Base-by-base conservation (phyloP, 1,140 invertebrate species). In the Meloidogyne floridensis region DNA sequence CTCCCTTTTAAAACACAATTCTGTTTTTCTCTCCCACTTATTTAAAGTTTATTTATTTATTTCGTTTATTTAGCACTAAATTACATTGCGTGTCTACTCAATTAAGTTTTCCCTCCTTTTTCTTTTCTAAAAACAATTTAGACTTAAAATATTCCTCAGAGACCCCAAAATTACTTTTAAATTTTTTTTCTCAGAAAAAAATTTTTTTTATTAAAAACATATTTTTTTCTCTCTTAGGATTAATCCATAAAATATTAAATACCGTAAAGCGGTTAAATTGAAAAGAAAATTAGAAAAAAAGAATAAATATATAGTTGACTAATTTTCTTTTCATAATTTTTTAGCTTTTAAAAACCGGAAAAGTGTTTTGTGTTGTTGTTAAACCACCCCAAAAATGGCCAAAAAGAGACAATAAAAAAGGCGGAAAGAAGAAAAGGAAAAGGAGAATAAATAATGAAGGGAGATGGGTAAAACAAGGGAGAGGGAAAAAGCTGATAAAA, bases 281-380 rank as follows among this genome's bases (percentile, higher is more conserved):
- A 47, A 47, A 47, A 47, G 47, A 47, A 65, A 59, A 59, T 59
- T 59, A 15, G 15, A 59, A 59, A 59, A 59, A 59, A 4, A 59
- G 15, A 59, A 59, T 3, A 11, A 56, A 65, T n/a, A n/a, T 9
- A 54, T 13, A 65, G 5, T 11, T n/a, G 15, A 5, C 7, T 65
- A n/a, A 6, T 13, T 65, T 65, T 65, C n/a, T 65, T n/a, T 8
- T n/a, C n/a, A 65, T 65, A 65, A 65, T 59, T 15, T 65, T 65
- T 65, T n/a, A 65, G 15, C 5, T n/a, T 71, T 51, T 53, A 42
- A 71, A 79, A 13, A 69, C 54, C 75, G 75, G 75, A 56, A 76
- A 76, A 76, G 15, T 54, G 10, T 10, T 59, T 59, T 32, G 47
- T 47, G 47, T 32, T 47, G 47, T 47, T 47, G 47, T n/a, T n/a